Evolutionary conservation across 2,888 invertebrate genomes (phyloP), one percentile per base, ranked within the genome.

Genomic region (Frankliniella intonsa): DNA sequence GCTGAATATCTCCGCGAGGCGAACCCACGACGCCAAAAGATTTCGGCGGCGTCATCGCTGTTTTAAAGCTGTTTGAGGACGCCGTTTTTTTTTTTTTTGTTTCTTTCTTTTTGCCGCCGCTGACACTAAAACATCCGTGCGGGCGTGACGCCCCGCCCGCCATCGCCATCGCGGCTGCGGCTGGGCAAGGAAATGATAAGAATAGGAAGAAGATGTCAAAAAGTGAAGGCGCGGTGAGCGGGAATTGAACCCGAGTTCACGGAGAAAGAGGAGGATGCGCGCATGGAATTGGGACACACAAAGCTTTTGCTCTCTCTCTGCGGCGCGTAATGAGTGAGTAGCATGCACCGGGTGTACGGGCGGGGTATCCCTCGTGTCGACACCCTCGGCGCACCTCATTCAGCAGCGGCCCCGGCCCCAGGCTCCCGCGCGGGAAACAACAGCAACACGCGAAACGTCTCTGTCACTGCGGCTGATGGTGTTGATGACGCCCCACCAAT

Each of bases 31-130:
- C 69, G 25, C 25, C 69, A 76, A 76, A 76, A 76, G 69, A 22
- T 76, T 76, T 76, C 69, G 69, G 69, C 69, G 9, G 69, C 69
- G 69, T 76, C 69, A 76, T 22, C 12, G 22, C 11, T 76, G 69
- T 76, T 76, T 76, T 76, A 76, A 76, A 76, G 12, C 69, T 76
- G 69, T 76, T 76, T 76, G 69, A 76, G 69, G 25, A 76, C 69
- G 69, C 69, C 25, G 69, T 11, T 69, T 69, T 76, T 76, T 76
- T 62, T 22, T 14, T 55, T 55, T 12, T 14, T 14, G 0, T 14
- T 55, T 14, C 12, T 55, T 55, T 55, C 14, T 55, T 14, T 1
- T 55, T 12, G 14, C 11, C 55, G 55, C 14, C 55, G 19, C 9
- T 55, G 5, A 38, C 38, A 38, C 38, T 38, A 38, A 38, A 38